These are phyloP conservation scores for Iguana delicatissima DNA, from an alignment of 2,797 vertebrate genomes.

Conservation along the genomic window DNA sequence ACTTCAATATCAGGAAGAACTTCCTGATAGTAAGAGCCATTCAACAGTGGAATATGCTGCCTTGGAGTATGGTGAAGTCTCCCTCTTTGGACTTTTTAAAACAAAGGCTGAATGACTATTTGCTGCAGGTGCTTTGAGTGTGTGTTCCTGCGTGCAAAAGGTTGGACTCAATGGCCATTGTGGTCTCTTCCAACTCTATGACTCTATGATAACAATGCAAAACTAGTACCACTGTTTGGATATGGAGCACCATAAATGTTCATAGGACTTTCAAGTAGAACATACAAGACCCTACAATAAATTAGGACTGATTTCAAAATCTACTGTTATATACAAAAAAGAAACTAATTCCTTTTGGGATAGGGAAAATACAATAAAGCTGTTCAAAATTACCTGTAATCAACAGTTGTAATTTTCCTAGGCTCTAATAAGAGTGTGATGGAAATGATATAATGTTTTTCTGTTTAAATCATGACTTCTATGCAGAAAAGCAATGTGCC, in stretches of 20 bases:
- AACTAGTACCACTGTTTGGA: not conserved
- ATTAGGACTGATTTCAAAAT: not conserved
- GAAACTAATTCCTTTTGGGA: not conserved
- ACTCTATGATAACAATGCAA: not conserved
- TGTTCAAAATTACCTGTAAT: conserved; percentile 16
- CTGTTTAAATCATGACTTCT: not conserved
- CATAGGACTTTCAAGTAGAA: not conserved
- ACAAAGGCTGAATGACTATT: too few relatives aligned
- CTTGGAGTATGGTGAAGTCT: too few relatives aligned
- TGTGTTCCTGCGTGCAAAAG: too few relatives aligned
- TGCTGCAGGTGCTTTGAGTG: too few relatives aligned
- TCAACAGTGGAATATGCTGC: too few relatives aligned
- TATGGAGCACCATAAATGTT: not conserved
- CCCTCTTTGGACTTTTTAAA: too few relatives aligned
- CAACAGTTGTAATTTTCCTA: conserved; percentile 12
- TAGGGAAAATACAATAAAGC: not conserved
- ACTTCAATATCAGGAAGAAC: too few relatives aligned
- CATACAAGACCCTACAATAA: not conserved
- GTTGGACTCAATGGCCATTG: too few relatives aligned
- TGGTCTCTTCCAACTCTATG: too few relatives aligned
- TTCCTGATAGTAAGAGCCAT: too few relatives aligned
- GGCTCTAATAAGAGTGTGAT: not conserved
- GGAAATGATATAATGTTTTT: not conserved
- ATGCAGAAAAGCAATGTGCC: not conserved
- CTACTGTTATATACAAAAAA: not conserved